Conservation (phyloP, 37 sponge, comb jelly and placozoan genomes). For the Bolinopsis microptera region DNA sequence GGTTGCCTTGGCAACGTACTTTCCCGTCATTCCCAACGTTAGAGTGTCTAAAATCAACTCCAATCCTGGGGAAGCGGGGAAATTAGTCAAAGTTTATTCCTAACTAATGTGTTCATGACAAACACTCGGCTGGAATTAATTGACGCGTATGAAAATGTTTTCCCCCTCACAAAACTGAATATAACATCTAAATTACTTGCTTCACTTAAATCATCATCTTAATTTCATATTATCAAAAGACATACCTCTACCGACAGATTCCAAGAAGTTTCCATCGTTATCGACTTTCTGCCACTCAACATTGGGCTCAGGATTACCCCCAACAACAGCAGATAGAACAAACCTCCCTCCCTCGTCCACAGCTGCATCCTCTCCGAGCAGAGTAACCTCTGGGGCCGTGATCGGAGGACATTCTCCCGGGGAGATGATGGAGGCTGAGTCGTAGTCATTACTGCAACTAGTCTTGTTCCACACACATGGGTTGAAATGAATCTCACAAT, state of each 20-base stretch:
- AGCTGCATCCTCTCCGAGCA: neutral
- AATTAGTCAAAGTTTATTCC: too few species aligned
- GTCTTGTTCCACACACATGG: constrained; percentile 47
- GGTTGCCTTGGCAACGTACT: constrained; percentile 56
- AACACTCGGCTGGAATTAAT: too few species aligned
- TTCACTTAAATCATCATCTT: neutral
- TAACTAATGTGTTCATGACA: too few species aligned
- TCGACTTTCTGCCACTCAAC: constrained; percentile 50
- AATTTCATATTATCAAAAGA: neutral
- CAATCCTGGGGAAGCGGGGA: neutral
- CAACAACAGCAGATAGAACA: neutral
- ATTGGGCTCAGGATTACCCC: neutral
- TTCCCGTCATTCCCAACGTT: neutral
- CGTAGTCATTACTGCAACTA: constrained; percentile 62
- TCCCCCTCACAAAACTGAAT: too few species aligned
- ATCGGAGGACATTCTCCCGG: neutral
- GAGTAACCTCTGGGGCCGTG: neutral
- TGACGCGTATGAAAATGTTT: too few species aligned
- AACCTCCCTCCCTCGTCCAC: constrained; percentile 19
- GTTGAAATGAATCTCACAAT: constrained; percentile 39
- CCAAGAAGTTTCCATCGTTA: constrained; percentile 48
- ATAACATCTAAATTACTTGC: too few species aligned
- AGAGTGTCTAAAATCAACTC: neutral
- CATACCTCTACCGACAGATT: constrained; percentile 9
- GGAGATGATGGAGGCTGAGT: neutral